Evolutionary conservation across 2,113 vertebrate species (phyloP).

Genomic region (Dissostichus mawsoni): DNA sequence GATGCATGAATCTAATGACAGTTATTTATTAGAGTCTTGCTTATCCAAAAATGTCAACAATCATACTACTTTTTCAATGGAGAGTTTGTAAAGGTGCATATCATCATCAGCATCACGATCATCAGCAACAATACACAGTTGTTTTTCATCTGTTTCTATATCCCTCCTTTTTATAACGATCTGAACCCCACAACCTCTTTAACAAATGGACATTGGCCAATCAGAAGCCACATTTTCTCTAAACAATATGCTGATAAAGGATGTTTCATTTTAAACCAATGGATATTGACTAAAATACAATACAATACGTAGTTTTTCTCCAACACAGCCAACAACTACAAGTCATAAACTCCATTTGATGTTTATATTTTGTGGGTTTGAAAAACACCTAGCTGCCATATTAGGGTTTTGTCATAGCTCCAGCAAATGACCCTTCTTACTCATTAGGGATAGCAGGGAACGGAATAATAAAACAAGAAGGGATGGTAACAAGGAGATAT

Average conservation of each 20-base stretch:
- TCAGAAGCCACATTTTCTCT: no score
- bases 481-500: not conserved
- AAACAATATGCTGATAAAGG: no score
- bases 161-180: not conserved
- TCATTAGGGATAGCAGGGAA: not conserved
- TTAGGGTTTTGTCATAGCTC: not conserved
- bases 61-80: not conserved
- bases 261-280: not conserved
- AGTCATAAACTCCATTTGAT: not conserved
- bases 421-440: not conserved
- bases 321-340: not conserved
- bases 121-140: no score
- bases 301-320: not conserved
- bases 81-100: not conserved
- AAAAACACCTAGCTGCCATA: no score
- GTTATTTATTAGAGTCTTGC: not conserved
- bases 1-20: constrained; percentile 11
- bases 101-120: no score
- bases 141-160: no score
- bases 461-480: no score
- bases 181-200: not conserved
- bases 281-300: not conserved
- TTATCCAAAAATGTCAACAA: not conserved
- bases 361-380: not conserved
- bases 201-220: no score